Percentiles rank a stretch among this genome's conserved stretches.
Conservation (phyloP, 1,140 invertebrate species). For the Microplitis demolitor region DNA sequence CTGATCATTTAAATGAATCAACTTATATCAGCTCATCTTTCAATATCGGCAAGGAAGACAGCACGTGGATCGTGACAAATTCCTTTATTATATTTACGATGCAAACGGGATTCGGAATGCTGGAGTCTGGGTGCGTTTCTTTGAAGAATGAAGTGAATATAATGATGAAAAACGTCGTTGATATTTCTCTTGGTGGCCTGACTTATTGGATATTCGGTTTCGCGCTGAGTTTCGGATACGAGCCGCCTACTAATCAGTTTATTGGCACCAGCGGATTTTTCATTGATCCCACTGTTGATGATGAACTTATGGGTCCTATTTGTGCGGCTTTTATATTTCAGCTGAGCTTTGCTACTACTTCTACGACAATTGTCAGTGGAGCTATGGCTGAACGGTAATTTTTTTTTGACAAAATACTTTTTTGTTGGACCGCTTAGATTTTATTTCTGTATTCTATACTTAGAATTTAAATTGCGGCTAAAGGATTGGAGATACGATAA, state of each 20-base stretch:
- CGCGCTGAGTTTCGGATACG: constrained; percentile 85
- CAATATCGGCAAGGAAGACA: constrained; percentile 77
- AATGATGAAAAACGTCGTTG: constrained; percentile 96
- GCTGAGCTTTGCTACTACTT: constrained; percentile 87
- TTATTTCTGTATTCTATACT: no score
- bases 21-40: constrained; percentile 47
- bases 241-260: constrained; percentile 72
- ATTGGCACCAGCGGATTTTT: constrained; percentile 73
- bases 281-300: constrained; percentile 69
- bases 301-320: constrained; percentile 76
- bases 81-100: constrained; percentile 97
- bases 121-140: constrained; percentile 91
- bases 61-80: constrained; percentile 90
- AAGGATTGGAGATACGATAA: no score
- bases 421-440: no score
- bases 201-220: constrained; percentile 96
- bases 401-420: neutral
- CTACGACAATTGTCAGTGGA: constrained; percentile 88
- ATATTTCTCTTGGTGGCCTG: constrained; percentile 88
- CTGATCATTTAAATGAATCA: neutral
- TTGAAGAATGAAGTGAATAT: constrained; percentile 95
- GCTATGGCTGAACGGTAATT: constrained; percentile 86
- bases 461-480: no score
- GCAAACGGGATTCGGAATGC: constrained; percentile 95
- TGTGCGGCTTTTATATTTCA: constrained; percentile 87